Percentiles rank a stretch among this genome's conserved stretches.
phyloP scores from a whole-genome alignment of 2,113 vertebrate genomes.

The Istiophorus platypterus region DNA sequence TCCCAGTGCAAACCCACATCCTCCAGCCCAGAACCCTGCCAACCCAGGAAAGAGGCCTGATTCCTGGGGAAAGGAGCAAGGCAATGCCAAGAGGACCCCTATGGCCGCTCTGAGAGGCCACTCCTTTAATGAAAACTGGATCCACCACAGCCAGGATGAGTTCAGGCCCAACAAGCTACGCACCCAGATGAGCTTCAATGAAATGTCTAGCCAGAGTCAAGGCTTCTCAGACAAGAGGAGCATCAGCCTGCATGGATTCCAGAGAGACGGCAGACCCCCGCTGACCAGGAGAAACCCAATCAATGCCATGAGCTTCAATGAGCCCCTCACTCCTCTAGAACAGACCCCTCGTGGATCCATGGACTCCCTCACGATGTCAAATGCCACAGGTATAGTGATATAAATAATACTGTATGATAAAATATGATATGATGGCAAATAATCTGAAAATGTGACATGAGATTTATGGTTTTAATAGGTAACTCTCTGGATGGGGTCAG shows the following conservation, averaged over 20 bases:
- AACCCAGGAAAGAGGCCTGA: slow-evolving; percentile 83
- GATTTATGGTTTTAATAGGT: slow-evolving; percentile 78
- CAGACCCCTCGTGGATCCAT: slow-evolving; percentile 95
- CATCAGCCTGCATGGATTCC: slow-evolving; percentile 91
- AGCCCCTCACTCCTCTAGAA: slow-evolving; percentile 92
- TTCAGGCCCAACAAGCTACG: slow-evolving; percentile 91
- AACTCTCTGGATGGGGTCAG: slow-evolving; percentile 92
- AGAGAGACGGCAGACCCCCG: slow-evolving; percentile 83
- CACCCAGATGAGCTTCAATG: slow-evolving; percentile 95
- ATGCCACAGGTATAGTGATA: slow-evolving; percentile 87
- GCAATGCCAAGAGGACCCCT: slow-evolving; percentile 92
- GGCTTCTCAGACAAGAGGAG: slow-evolving; percentile 90
- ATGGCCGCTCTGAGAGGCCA: slow-evolving; percentile 91
- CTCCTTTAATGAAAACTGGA: slow-evolving; percentile 93
- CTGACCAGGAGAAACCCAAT: slow-evolving; percentile 91
- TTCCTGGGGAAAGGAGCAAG: slow-evolving; percentile 92
- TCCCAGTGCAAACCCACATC: slow-evolving; percentile 78
- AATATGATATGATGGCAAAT: background rate
- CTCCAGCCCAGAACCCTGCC: slow-evolving; percentile 77
- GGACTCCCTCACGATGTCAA: slow-evolving; percentile 95
- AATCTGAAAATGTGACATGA: slow-evolving; percentile 25
- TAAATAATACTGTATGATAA: background rate
- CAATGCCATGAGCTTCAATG: slow-evolving; percentile 92
- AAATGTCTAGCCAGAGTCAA: slow-evolving; percentile 89
- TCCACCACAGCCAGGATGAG: slow-evolving; percentile 90